Percentiles rank a stretch among this genome's conserved stretches.
Evolutionary conservation across 2,797 vertebrate genomes (phyloP).

Genomic region (Sebastes flavidus): DNA sequence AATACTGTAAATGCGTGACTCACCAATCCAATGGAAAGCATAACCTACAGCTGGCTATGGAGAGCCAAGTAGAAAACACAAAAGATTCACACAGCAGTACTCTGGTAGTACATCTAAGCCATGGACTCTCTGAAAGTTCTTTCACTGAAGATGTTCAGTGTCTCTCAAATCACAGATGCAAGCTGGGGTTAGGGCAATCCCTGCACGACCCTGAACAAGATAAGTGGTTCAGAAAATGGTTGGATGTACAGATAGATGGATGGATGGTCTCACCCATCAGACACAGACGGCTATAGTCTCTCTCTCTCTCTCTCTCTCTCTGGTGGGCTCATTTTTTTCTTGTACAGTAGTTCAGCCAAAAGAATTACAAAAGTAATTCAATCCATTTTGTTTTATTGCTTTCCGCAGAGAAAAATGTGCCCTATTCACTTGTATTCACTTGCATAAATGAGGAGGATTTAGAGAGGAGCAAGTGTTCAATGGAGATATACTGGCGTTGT

Average conservation of each 20-base stretch:
- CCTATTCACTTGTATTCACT: constrained; percentile 37
- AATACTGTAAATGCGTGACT: neutral
- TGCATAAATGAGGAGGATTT: constrained; percentile 49
- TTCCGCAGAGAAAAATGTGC: constrained; percentile 39
- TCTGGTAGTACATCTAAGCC: neutral
- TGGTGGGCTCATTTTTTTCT: constrained; percentile 19
- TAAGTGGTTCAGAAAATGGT: neutral
- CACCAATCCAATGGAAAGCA: neutral
- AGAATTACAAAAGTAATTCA: constrained; percentile 41
- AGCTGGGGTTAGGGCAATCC: neutral
- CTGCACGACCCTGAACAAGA: neutral
- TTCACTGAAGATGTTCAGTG: neutral
- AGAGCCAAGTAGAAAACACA: neutral
- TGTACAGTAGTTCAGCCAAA: constrained; percentile 29
- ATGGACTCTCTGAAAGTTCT: neutral
- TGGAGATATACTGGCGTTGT: constrained; percentile 35
- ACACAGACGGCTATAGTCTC: neutral
- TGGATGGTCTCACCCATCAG: neutral
- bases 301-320: neutral
- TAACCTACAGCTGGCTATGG: neutral
- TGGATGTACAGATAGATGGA: neutral
- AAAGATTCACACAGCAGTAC: neutral
- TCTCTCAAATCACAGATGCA: neutral
- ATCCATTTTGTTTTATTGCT: constrained; percentile 48
- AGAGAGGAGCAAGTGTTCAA: constrained; percentile 40